These are phyloP conservation scores for Hippocampus barbouri DNA, from an alignment of 2,113 vertebrate species.

Conservation along the genomic window DNA sequence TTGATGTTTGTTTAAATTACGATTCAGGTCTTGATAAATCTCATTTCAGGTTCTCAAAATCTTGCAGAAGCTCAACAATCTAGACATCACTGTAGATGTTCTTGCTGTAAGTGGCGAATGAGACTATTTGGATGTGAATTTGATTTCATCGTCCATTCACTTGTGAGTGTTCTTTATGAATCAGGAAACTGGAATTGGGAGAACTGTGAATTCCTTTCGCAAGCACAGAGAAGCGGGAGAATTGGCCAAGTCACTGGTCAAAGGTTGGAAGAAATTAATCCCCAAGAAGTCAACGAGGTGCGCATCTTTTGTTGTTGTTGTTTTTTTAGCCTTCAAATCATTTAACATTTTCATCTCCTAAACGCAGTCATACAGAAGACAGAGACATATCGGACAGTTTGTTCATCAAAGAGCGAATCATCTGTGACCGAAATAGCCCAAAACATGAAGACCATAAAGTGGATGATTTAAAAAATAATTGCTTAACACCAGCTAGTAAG, in stretches of 20 bases:
- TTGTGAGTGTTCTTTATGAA: not conserved
- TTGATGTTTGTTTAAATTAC: not conserved
- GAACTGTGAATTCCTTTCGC: slow-evolving; percentile 76
- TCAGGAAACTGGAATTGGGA: slow-evolving; percentile 82
- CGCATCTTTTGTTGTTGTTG: slow-evolving; percentile 4
- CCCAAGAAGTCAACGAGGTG: slow-evolving; percentile 71
- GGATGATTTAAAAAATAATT: slow-evolving; percentile 41
- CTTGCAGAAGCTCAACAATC: slow-evolving; percentile 74
- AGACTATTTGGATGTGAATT: not conserved
- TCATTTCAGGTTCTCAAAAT: slow-evolving; percentile 75
- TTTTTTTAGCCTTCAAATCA: not conserved
- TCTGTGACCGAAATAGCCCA: slow-evolving; percentile 1
- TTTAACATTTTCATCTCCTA: slow-evolving; percentile 5
- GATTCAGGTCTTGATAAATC: slow-evolving; percentile 4
- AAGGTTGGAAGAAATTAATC: slow-evolving; percentile 74
- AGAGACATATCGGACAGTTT: slow-evolving; percentile 7
- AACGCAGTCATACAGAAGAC: slow-evolving; percentile 35
- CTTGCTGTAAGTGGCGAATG: slow-evolving; percentile 74
- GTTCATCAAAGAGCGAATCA: slow-evolving; percentile 25
- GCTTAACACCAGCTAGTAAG: slow-evolving; percentile 18
- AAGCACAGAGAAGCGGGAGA: slow-evolving; percentile 74
- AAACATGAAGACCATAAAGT: slow-evolving; percentile 9
- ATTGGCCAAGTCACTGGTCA: slow-evolving; percentile 74
- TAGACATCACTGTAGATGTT: slow-evolving; percentile 80
- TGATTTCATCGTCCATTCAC: not conserved